Evolutionary conservation across 2,888 invertebrate species (phyloP).

Genomic region (Lamellibrachia satsuma): DNA sequence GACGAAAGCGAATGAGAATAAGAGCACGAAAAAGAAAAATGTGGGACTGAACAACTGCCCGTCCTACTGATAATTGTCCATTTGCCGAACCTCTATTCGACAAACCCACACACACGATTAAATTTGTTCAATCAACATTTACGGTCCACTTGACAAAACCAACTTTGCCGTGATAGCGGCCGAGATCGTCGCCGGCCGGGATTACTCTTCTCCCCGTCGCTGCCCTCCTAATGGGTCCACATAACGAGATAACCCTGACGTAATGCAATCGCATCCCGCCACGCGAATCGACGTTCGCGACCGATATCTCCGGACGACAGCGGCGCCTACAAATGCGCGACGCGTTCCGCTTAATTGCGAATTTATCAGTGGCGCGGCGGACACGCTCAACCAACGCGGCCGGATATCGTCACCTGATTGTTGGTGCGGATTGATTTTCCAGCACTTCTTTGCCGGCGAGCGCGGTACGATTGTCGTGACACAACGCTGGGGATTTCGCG

Average conservation of each 20-base stretch:
- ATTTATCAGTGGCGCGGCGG: neutral
- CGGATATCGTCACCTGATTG: neutral
- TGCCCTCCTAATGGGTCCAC: neutral
- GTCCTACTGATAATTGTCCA: neutral
- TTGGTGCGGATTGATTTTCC: neutral
- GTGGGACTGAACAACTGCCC: neutral
- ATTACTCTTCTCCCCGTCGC: neutral
- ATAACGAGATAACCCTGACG: neutral
- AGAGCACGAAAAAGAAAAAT: neutral
- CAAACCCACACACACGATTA: neutral
- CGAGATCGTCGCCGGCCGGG: neutral
- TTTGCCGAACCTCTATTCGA: neutral
- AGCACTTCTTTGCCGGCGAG: neutral
- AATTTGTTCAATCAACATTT: neutral
- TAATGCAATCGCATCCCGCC: neutral
- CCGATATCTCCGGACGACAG: neutral
- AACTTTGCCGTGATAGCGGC: neutral
- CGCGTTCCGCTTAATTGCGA: neutral
- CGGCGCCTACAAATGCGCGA: neutral
- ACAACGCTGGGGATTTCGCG: neutral
- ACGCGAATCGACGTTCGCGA: neutral
- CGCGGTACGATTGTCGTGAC: neutral
- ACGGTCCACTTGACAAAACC: neutral
- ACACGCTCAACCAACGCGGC: neutral
- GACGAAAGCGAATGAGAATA: no score